A percentile compares a stretch with the other conserved stretches of the same genome.
Evolutionary conservation across 2,113 vertebrate genomes (phyloP).

Genomic region (Tinamus guttatus): DNA sequence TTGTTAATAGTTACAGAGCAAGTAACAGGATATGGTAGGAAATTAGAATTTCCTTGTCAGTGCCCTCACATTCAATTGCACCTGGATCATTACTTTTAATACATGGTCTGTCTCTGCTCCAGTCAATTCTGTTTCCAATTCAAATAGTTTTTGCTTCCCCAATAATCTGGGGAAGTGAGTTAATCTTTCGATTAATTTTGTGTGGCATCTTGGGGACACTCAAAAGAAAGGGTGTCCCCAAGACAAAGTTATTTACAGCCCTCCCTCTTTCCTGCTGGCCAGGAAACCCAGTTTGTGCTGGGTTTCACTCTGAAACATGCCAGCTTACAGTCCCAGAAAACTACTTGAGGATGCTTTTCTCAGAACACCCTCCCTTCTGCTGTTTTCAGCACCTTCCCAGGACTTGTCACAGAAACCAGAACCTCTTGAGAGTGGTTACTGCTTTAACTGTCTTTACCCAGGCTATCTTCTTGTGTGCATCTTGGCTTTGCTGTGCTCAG

Average conservation of each 20-base stretch:
- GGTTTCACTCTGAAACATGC: background rate
- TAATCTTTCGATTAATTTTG: background rate
- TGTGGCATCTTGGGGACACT: background rate
- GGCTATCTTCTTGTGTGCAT: background rate
- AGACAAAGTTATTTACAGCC: too few species aligned
- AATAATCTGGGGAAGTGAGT: background rate
- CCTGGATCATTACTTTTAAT: background rate
- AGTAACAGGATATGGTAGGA: background rate
- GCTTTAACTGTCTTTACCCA: background rate
- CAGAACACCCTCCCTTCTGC: background rate
- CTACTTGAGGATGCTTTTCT: background rate
- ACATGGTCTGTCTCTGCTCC: background rate
- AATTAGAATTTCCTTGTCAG: background rate
- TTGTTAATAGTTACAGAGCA: background rate
- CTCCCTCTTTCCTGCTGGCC: background rate
- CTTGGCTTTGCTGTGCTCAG: background rate
- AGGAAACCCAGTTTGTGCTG: background rate
- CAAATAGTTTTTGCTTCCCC: background rate
- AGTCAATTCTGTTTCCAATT: background rate
- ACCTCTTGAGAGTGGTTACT: background rate
- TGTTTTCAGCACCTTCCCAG: background rate
- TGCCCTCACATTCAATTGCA: background rate
- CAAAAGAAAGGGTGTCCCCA: background rate
- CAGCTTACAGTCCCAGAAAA: background rate
- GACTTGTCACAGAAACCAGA: background rate